A percentile compares a stretch with the other conserved stretches of the same genome.
Conservation (phyloP, 2,888 invertebrate species). For the Amblyteles armatorius region DNA sequence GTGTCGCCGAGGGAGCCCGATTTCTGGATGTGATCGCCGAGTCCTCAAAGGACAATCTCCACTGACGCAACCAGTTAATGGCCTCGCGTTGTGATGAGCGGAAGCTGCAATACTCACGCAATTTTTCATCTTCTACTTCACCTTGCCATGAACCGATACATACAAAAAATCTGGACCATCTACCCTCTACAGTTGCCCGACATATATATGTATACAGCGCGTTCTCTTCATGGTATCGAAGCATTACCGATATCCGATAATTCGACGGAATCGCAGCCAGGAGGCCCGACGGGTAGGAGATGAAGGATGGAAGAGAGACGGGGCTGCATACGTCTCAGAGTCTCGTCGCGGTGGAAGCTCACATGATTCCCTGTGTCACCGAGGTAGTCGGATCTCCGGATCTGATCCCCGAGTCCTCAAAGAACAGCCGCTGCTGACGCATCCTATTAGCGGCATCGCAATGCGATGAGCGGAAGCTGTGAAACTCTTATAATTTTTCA, state of each 20-base stretch:
- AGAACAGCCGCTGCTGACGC: too few relatives aligned
- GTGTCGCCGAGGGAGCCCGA: too few relatives aligned
- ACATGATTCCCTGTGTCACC: too few relatives aligned
- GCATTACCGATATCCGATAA: not conserved
- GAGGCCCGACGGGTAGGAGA: not conserved
- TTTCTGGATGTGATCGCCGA: too few relatives aligned
- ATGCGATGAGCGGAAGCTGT: not conserved
- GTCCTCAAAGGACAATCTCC: too few relatives aligned
- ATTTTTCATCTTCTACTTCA: not conserved
- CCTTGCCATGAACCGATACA: conserved; percentile 39
- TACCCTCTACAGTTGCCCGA: conserved; percentile 40
- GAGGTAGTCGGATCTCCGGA: too few relatives aligned
- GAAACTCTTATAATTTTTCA: not conserved
- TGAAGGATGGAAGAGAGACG: not conserved
- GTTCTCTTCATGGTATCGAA: not conserved
- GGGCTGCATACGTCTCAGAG: conserved; percentile 5
- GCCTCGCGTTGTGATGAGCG: not conserved
- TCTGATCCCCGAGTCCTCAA: too few relatives aligned
- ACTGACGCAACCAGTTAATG: too few relatives aligned
- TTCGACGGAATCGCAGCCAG: not conserved
- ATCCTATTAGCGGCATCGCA: too few relatives aligned
- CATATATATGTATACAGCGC: not conserved
- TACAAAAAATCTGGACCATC: conserved; percentile 58
- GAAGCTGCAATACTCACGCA: not conserved
- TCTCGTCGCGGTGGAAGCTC: conserved; percentile 21